Conservation (phyloP, 2,888 invertebrate genomes). For the Caenorhabditis macrosperma region DNA sequence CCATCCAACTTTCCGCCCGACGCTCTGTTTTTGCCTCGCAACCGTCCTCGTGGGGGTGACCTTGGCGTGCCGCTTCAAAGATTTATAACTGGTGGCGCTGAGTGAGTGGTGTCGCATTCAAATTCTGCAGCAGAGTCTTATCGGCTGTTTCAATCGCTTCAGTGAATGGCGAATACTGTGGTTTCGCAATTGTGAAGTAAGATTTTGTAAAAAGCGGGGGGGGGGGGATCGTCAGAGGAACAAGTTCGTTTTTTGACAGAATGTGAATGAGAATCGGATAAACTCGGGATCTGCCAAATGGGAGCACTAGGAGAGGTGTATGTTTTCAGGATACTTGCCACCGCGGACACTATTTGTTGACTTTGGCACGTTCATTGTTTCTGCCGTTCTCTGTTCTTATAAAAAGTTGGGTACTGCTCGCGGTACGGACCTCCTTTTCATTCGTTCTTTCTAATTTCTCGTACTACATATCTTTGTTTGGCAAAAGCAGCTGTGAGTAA, state of each 20-base stretch:
- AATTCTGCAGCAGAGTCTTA: constrained; percentile 29
- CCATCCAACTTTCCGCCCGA: constrained; percentile 19
- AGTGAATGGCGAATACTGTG: constrained; percentile 25
- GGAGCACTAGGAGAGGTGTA: not conserved
- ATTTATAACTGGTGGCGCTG: constrained; percentile 41
- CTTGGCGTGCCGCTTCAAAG: constrained; percentile 46
- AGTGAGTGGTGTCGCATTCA: constrained; percentile 43
- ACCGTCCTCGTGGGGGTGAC: constrained; percentile 9
- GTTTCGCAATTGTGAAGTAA: constrained; percentile 25
- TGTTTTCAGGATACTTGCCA: constrained; percentile 11
- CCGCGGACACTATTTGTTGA: constrained; percentile 7
- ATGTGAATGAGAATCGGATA: too few species aligned
- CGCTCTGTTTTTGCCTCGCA: constrained; percentile 10
- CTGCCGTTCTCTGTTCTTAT: not conserved
- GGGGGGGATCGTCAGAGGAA: not conserved
- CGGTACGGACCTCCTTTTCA: constrained; percentile 15
- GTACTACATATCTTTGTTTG: constrained; percentile 32
- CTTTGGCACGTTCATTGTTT: not conserved
- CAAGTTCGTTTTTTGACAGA: too few species aligned
- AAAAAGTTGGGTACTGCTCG: constrained; percentile 5
- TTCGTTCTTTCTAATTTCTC: constrained; percentile 8
- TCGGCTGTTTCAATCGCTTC: constrained; percentile 28
- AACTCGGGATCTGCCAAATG: not conserved
- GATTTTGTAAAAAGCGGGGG: not conserved
- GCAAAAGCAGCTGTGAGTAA: constrained; percentile 55